Percentiles rank a stretch among this genome's conserved stretches.
Conservation (phyloP, 1,140 invertebrate species). For the Berghia stephanieae region DNA sequence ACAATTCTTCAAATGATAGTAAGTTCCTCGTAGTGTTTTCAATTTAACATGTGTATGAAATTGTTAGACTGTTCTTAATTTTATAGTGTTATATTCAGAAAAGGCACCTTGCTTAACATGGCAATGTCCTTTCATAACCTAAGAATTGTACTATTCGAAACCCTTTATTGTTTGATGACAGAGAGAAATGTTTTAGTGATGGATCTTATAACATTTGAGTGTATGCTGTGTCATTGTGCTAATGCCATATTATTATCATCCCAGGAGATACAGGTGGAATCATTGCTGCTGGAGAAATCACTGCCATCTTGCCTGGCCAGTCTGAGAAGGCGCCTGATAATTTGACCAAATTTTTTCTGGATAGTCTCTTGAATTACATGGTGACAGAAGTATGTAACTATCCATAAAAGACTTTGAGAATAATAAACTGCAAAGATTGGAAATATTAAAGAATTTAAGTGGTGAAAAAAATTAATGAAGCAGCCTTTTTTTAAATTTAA, state of each 20-base stretch:
- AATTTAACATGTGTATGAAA: no score
- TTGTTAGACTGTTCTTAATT: neutral
- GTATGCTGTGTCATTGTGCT: no score
- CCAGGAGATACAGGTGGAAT: conserved; percentile 74
- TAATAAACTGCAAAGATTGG: no score
- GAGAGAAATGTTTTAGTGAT: no score
- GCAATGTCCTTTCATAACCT: neutral
- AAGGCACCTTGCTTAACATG: no score
- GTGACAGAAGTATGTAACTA: conserved; percentile 77
- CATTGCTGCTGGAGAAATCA: conserved; percentile 80
- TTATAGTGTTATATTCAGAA: neutral
- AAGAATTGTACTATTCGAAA: neutral
- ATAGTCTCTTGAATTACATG: conserved; percentile 89
- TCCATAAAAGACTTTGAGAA: neutral
- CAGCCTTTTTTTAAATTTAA: no score
- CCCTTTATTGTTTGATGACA: no score
- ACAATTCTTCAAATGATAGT: conserved; percentile 45
- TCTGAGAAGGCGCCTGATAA: conserved; percentile 90
- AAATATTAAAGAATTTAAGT: no score
- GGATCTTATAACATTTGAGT: no score
- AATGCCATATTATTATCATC: no score
- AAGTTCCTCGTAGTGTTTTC: conserved; percentile 24
- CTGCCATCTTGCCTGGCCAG: conserved; percentile 83
- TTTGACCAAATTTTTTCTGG: conserved; percentile 85
- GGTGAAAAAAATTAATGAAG: no score